Conservation (phyloP, 2,113 vertebrate genomes). For the Crypturellus undulatus region DNA sequence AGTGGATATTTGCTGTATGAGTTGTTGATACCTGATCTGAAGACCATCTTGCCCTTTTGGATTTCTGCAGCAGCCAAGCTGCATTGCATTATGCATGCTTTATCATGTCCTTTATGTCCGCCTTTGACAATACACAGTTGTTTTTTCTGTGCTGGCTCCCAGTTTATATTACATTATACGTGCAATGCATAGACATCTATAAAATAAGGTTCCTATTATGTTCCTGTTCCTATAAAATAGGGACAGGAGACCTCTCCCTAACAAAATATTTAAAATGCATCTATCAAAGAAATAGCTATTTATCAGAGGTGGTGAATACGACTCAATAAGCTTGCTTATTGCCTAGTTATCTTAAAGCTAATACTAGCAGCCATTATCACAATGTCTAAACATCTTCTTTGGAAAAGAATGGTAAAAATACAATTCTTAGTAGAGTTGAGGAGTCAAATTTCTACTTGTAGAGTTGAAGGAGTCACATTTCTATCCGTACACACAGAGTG, state of each 20-base stretch:
- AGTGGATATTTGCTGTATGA: background rate
- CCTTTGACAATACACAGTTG: background rate
- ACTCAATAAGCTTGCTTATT: background rate
- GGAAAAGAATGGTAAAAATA: background rate
- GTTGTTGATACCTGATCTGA: constrained; percentile 8
- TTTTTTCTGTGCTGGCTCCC: background rate
- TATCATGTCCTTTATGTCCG: background rate
- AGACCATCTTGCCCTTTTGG: constrained; percentile 18
- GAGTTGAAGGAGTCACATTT: background rate
- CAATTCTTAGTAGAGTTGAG: background rate
- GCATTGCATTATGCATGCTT: background rate
- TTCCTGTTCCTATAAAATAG: too few relatives aligned
- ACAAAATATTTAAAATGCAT: background rate
- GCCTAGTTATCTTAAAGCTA: background rate
- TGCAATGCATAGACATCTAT: background rate
- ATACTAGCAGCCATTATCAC: background rate
- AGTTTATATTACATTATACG: background rate
- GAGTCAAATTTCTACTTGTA: background rate
- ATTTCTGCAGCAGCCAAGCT: background rate
- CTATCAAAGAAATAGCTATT: background rate
- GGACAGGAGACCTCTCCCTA: background rate
- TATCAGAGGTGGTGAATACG: background rate
- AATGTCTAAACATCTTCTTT: background rate
- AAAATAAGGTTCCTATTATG: background rate
- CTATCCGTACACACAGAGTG: background rate